Base-by-base conservation (phyloP, 2,888 invertebrate genomes). In the Erebia aethiops region DNA sequence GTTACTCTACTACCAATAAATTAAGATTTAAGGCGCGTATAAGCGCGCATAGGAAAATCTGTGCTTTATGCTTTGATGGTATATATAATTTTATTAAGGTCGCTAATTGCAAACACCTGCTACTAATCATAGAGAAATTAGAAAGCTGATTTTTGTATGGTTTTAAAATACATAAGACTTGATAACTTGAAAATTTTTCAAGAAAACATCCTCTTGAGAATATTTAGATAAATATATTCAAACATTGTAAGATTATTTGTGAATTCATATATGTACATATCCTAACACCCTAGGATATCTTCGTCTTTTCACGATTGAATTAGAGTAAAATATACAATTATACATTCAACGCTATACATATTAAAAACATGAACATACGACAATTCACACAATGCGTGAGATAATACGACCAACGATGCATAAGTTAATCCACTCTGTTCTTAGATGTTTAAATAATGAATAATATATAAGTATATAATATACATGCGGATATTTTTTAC, bases 11-110 rank as follows among this genome's bases (percentile, higher is more conserved):
- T 74, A 86, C 76, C 70, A 88, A 88, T 90, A 89, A 90, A 83
- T 91, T 91, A 91, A 75, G 78, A 83, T 77, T 84, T 10, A 86
- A 88, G 87, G 84, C 81, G 80, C 8, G 16, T 21, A 82, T 82
- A 77, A 71, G 75, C 72, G 75, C 77, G 78, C 79, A 82, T 81
- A 75, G 75, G 75, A 77, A 78, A 83, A 87, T 84, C 85, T 76
- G 84, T 85, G 86, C 82, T 80, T 79, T 46, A 13, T 13, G 57
- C 75, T 77, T 57, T 68, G 56, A 70, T 57, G 67, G 51, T 72
- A 63, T 58, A 35, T 35, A 35, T 5, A 5, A 35, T 35, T 35
- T 35, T 0, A 35, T 7, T 35, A 35, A 7, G 35, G 7, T 35
- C 35, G 7, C 35, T 35, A 35, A 35, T 35, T 35, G 35, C 35